Base-by-base conservation (phyloP, 2,888 invertebrate genomes). In the Dione juno region DNA sequence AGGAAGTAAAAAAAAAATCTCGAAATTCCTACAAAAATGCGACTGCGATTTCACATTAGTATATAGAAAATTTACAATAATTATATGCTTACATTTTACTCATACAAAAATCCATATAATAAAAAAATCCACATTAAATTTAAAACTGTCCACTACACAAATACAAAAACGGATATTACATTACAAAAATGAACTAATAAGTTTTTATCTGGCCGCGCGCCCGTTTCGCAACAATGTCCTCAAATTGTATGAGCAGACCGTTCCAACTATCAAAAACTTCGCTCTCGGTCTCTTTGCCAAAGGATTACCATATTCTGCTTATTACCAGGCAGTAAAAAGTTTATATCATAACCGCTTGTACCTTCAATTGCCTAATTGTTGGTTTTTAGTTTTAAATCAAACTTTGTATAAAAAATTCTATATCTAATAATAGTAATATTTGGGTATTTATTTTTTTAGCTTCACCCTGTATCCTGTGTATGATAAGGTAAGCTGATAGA, bases 221-320 rank as follows among this genome's bases (percentile, higher is more conserved):
- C 64, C 69, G 67, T 40, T 61, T 41, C 69, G 66, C 71, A 59
- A 67, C 69, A 69, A 74, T 72, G 69, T 73, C 69, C 50, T 54
- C 68, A 73, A 73, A 74, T 74, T 71, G 54, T 74, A 61, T 43
- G 67, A 72, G 65, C 64, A 64, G 63, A 69, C 53, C 48, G 64
- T 74, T 66, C 52, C 40, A 67, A 67, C 74, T 74, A 74, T 70
- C 70, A 70, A 72, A 72, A 75, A 75, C 68, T 75, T 74, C 59
- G 41, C 19, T 58, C 64, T 67, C 28, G 28, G 72, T 69, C 64
- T 68, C 68, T 64, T 59, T 74, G 74, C 69, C 68, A 69, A 61
- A 43, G 71, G 54, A 73, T 75, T 73, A 52, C 65, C 68, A 73
- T 73, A 72, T 72, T 67, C 68, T 53, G 71, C 69, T 71, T 75